These are phyloP conservation scores for Entelurus aequoreus DNA, from an alignment of 2,113 vertebrate species.

Conservation along the genomic window DNA sequence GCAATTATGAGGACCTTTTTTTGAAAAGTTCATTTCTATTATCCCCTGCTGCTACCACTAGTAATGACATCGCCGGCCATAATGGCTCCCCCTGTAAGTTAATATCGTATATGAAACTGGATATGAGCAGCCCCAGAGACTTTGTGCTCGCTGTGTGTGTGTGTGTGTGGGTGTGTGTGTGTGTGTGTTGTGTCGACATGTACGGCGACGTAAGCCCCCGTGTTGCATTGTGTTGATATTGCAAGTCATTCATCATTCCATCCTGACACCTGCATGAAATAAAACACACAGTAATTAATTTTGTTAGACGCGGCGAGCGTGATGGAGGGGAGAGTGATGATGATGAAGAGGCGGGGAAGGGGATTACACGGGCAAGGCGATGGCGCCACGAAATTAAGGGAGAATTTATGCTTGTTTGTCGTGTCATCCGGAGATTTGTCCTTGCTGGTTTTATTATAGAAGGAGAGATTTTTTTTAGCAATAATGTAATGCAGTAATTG, in stretches of 20 bases:
- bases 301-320: slow-evolving; percentile 57
- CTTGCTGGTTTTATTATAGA: slow-evolving; percentile 25
- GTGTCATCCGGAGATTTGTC: slow-evolving; percentile 5
- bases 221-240: slow-evolving; percentile 73
- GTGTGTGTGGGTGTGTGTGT: slow-evolving; percentile 26
- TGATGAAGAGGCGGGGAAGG: slow-evolving; percentile 34
- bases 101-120: slow-evolving; percentile 67
- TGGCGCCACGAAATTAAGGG: slow-evolving; percentile 46
- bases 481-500: slow-evolving; percentile 64
- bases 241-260: slow-evolving; percentile 80
- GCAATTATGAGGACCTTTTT: slow-evolving; percentile 74
- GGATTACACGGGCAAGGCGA: slow-evolving; percentile 23
- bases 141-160: slow-evolving; percentile 35
- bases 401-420: slow-evolving; percentile 31
- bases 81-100: slow-evolving; percentile 67
- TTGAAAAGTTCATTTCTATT: slow-evolving; percentile 77
- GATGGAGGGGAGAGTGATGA: slow-evolving; percentile 18
- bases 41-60: slow-evolving; percentile 58
- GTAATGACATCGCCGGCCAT: slow-evolving; percentile 69
- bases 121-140: slow-evolving; percentile 65
- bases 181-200: slow-evolving; percentile 28
- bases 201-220: slow-evolving; percentile 52
- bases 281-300: slow-evolving; percentile 84
- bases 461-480: slow-evolving; percentile 60
- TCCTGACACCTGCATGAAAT: slow-evolving; percentile 77